phyloP scores from a whole-genome alignment of 1,140 invertebrate species.

The Drosophila sturtevanti region DNA sequence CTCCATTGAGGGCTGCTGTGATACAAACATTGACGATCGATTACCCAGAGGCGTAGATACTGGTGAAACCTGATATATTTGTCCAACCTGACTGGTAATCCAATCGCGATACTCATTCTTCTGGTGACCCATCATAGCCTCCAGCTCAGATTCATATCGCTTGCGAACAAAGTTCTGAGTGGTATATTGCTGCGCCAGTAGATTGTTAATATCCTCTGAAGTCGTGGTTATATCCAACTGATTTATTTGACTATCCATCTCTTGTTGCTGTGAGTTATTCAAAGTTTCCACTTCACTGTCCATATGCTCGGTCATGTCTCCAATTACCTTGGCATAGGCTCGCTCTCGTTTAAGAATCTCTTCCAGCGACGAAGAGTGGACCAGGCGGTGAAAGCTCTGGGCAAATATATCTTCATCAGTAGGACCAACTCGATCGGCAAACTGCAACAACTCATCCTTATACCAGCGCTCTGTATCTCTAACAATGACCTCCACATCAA shows the following conservation, averaged over 20 bases:
- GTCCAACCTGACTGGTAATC: constrained; percentile 85
- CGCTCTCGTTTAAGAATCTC: constrained; percentile 92
- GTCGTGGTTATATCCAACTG: constrained; percentile 80
- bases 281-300: constrained; percentile 87
- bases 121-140: constrained; percentile 90
- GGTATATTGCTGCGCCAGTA: constrained; percentile 87
- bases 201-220: constrained; percentile 88
- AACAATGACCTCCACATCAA: constrained; percentile 87
- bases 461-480: constrained; percentile 88
- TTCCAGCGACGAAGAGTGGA: constrained; percentile 90
- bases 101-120: constrained; percentile 91
- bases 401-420: constrained; percentile 91
- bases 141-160: constrained; percentile 91
- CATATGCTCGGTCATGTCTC: constrained; percentile 86
- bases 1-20: constrained; percentile 85
- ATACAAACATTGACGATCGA: constrained; percentile 81
- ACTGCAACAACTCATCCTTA: constrained; percentile 87
- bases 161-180: constrained; percentile 88
- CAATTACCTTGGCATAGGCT: constrained; percentile 88
- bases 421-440: constrained; percentile 87
- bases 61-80: constrained; percentile 73
- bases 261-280: constrained; percentile 85
- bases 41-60: constrained; percentile 78
- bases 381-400: constrained; percentile 90
- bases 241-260: constrained; percentile 81